These are phyloP conservation scores for Neoarius graeffei DNA, from an alignment of 2,113 vertebrate genomes.

Conservation along the genomic window DNA sequence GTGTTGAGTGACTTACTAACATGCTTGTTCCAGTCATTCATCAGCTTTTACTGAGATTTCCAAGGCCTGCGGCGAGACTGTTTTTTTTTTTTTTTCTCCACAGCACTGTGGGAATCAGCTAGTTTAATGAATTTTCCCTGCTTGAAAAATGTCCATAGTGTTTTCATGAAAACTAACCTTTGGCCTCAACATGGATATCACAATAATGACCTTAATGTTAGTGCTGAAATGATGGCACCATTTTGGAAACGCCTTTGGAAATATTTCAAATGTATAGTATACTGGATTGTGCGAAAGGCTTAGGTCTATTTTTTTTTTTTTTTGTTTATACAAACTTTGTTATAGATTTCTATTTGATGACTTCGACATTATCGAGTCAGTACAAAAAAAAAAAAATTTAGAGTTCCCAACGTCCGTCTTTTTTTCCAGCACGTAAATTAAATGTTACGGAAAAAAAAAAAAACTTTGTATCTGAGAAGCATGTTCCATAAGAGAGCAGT, in stretches of 20 bases:
- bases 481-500: too few species aligned
- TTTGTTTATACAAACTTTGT: too few species aligned
- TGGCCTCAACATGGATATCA: neutral
- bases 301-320: too few species aligned
- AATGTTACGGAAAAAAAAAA: too few species aligned
- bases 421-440: too few species aligned
- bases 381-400: too few species aligned
- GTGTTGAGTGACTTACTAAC: conserved; percentile 40
- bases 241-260: neutral
- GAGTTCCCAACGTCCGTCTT: too few species aligned
- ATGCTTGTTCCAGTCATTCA: conserved; percentile 47
- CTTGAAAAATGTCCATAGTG: neutral
- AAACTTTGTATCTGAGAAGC: too few species aligned
- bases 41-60: conserved; percentile 39
- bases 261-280: too few species aligned
- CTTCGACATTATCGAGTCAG: too few species aligned
- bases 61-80: conserved; percentile 11
- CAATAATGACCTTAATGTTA: neutral
- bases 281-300: too few species aligned
- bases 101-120: neutral
- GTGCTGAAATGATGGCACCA: neutral
- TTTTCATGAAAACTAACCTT: neutral
- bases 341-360: too few species aligned
- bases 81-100: conserved; percentile 7
- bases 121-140: neutral